Percentiles rank a stretch among this genome's conserved stretches.
These are phyloP conservation scores for Nanger granti DNA, from an alignment of 2,113 vertebrate species.

Conservation along the genomic window DNA sequence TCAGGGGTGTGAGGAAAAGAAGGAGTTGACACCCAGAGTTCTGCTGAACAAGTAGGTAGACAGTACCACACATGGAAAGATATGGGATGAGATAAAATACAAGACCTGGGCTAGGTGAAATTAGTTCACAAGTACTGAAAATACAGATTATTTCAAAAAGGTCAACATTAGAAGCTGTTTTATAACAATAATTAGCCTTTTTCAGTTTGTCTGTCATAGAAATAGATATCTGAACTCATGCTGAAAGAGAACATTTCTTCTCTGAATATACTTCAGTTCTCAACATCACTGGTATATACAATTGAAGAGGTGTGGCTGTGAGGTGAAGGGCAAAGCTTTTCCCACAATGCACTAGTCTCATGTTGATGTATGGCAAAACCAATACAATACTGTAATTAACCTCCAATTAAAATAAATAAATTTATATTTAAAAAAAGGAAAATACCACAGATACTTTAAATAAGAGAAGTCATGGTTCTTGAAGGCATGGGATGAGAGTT, in stretches of 20 bases:
- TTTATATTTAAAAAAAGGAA: not conserved
- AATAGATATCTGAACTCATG: not conserved
- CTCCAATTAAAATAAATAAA: no score
- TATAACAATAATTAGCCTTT: not conserved
- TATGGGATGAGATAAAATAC: not conserved
- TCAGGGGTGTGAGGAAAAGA: not conserved
- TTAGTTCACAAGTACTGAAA: not conserved
- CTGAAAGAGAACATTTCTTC: not conserved
- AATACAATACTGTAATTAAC: no score
- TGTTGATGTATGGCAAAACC: no score
- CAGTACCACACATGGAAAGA: not conserved
- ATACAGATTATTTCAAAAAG: not conserved
- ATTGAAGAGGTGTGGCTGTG: not conserved
- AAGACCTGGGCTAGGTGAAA: not conserved
- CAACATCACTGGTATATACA: not conserved
- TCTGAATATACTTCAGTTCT: not conserved
- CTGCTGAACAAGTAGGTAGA: not conserved
- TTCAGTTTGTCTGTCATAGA: not conserved
- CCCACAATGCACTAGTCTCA: not conserved
- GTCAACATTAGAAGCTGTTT: not conserved
- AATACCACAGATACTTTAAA: not conserved
- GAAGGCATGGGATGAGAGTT: not conserved
- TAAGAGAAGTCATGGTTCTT: not conserved
- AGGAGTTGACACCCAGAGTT: not conserved
- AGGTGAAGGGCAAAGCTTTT: not conserved